Conservation (phyloP, 2,113 vertebrate genomes). For the Sorex araneus region DNA sequence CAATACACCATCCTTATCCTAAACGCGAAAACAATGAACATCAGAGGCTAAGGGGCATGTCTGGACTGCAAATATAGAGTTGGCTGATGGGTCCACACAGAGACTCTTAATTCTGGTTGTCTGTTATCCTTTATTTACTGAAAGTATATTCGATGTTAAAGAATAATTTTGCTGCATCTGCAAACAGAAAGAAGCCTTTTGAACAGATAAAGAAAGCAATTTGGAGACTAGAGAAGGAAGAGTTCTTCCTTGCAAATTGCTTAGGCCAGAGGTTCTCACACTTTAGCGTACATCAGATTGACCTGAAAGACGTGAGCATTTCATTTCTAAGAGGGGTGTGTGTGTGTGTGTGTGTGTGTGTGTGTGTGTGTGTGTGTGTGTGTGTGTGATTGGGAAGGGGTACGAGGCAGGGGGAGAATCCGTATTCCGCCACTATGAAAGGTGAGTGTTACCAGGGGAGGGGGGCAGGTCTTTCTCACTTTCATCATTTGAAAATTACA, state of each 20-base stretch:
- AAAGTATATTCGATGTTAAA: background rate
- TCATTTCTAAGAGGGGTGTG: background rate
- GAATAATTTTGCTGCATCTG: background rate
- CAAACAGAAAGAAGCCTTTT: background rate
- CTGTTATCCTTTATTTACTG: background rate
- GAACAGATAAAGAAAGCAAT: background rate
- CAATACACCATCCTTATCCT: background rate
- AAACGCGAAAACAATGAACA: background rate
- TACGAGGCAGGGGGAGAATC: accelerated
- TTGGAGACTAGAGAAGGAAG: background rate
- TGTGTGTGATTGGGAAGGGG: no score
- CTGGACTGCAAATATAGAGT: background rate
- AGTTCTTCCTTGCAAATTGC: background rate
- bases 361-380: no score
- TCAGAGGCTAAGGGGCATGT: background rate
- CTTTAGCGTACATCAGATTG: background rate
- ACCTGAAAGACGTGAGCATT: background rate
- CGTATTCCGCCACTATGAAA: accelerated
- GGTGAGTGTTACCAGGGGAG: accelerated
- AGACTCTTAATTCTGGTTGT: background rate
- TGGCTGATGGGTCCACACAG: background rate
- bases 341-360: no score
- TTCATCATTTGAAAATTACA: background rate
- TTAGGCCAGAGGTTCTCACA: background rate
- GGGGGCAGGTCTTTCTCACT: background rate